Evolutionary conservation across 2,113 vertebrate genomes (phyloP), one percentile per base, ranked within the genome.

Genomic region (Hemiscyllium ocellatum): DNA sequence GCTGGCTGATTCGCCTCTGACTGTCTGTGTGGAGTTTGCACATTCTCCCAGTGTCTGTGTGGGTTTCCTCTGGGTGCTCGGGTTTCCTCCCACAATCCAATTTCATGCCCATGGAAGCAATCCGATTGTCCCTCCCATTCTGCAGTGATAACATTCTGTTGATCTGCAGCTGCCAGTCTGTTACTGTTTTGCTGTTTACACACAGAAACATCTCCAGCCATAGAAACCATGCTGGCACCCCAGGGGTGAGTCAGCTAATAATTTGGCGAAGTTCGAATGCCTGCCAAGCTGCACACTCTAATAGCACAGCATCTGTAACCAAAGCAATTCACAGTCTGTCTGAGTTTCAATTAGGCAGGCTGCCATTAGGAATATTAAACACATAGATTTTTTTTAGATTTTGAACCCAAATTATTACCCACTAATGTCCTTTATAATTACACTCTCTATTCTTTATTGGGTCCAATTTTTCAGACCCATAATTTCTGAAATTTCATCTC

Each of bases 371-470:
- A 42, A 95, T 95, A 72, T 95, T 95, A 76, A 33, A 52, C 69
- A 50, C 94, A 95, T 76, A 95, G 37, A 70, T 70, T 94, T 69
- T 61, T 95, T 95, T 95, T 95, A 42, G 72, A 95, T 95, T 95
- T 95, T 95, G 94, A 95, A 72, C 94, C 89, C 69, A 72, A 72
- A 95, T 95, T 72, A 72, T 95, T 95, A 95, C 94, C 68, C 69
- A 52, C 42, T 72, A 95, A 72, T 95, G 69, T 95, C 42, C 68
- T 95, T 76, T 52, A 24, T 95, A 95, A 95, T 95, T 95, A 95
- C 12, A 95, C 26, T 68, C 47, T 72, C 24, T 15, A 50, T 95
- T 70, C 94, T 72, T 95, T 72, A 95, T 95, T 95, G 42, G 10
- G 42, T 50, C 66, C 94, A 95, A 95, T 95, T 95, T 95, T 72